phyloP scores from a whole-genome alignment of 1,140 invertebrate species.

The Caenorhabditis inopinata region DNA sequence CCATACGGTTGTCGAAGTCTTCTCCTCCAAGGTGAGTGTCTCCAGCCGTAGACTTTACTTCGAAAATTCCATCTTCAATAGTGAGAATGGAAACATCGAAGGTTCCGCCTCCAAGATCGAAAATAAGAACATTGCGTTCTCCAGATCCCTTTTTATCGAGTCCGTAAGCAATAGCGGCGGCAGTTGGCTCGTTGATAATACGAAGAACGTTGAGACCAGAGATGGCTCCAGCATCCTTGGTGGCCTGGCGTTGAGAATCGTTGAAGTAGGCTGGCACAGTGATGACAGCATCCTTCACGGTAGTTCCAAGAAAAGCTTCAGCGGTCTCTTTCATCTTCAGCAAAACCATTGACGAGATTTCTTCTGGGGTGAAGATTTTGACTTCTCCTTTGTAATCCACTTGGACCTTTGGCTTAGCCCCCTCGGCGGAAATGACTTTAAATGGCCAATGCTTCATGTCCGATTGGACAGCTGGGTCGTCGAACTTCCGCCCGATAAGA shows the following conservation, averaged over 20 bases:
- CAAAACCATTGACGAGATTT: slow-evolving; percentile 85
- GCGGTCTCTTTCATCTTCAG: slow-evolving; percentile 71
- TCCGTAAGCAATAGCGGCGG: slow-evolving; percentile 82
- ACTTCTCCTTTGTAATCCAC: slow-evolving; percentile 79
- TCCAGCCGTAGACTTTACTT: slow-evolving; percentile 95
- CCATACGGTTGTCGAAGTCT: slow-evolving; percentile 93
- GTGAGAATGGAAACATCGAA: slow-evolving; percentile 93
- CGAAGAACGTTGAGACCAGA: slow-evolving; percentile 71
- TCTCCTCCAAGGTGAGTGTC: slow-evolving; percentile 97
- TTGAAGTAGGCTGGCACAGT: slow-evolving; percentile 72
- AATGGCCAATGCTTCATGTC: slow-evolving; percentile 90
- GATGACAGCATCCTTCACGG: slow-evolving; percentile 68
- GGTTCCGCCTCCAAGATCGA: slow-evolving; percentile 93
- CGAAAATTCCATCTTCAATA: slow-evolving; percentile 89
- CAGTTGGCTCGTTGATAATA: slow-evolving; percentile 79
- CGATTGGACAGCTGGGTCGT: slow-evolving; percentile 81
- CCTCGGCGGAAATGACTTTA: slow-evolving; percentile 54
- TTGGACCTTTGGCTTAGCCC: slow-evolving; percentile 58
- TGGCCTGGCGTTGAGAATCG: slow-evolving; percentile 75
- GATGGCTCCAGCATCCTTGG: slow-evolving; percentile 77
- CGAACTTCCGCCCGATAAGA: slow-evolving; percentile 88
- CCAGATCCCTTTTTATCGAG: slow-evolving; percentile 74
- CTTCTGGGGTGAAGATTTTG: slow-evolving; percentile 87
- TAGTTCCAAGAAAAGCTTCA: slow-evolving; percentile 66
- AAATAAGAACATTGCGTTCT: slow-evolving; percentile 72